A percentile compares a stretch with the other conserved stretches of the same genome.
phyloP scores from a whole-genome alignment of 1,140 invertebrate genomes.

The Pseudoatta argentina region DNA sequence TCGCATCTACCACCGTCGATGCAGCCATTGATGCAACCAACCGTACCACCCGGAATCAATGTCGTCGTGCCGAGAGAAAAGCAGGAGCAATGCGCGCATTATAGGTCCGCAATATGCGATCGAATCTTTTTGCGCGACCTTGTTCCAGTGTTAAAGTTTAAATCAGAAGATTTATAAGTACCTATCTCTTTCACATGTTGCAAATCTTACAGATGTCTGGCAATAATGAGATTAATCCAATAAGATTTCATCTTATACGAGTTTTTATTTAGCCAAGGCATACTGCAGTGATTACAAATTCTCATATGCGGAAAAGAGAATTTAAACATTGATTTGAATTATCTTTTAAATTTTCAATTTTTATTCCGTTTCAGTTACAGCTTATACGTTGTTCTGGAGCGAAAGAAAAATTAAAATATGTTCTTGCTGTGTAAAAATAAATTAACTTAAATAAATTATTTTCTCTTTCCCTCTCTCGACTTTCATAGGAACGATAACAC shows the following conservation, averaged over 20 bases:
- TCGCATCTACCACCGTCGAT: constrained; percentile 77
- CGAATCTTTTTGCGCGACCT: neutral
- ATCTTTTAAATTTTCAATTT: neutral
- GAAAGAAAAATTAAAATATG: neutral
- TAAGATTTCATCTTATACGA: neutral
- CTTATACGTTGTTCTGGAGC: neutral
- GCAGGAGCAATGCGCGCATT: constrained; percentile 50
- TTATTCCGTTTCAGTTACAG: neutral
- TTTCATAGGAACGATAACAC: neutral
- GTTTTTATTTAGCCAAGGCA: neutral
- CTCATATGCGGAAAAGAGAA: neutral
- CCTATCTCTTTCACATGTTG: neutral
- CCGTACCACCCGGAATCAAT: constrained; percentile 73
- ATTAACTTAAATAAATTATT: neutral
- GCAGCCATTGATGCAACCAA: constrained; percentile 62
- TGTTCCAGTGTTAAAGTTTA: neutral
- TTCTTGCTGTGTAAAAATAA: neutral
- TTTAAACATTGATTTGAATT: neutral
- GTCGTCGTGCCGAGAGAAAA: constrained; percentile 70
- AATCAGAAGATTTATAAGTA: neutral
- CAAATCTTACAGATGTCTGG: neutral
- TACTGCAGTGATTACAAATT: neutral
- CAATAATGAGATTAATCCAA: constrained; percentile 1
- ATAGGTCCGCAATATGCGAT: constrained; percentile 63
- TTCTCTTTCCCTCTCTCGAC: too few species aligned